These are phyloP conservation scores for Actenoides hombroni DNA, from an alignment of 2,113 vertebrate genomes.

Conservation along the genomic window DNA sequence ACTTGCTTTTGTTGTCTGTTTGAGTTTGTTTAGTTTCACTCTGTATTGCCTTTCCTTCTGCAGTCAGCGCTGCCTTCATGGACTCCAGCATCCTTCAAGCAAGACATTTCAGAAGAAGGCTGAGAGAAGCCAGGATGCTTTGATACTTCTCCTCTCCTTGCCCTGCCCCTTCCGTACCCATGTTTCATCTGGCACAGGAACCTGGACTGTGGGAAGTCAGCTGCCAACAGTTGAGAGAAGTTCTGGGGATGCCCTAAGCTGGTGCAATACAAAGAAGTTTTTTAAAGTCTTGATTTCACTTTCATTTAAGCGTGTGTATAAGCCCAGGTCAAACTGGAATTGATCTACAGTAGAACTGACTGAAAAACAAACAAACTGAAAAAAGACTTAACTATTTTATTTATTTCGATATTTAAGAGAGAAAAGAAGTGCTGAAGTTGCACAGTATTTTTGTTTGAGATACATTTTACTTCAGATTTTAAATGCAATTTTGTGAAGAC, in stretches of 20 bases:
- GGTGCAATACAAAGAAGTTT: conserved; percentile 79
- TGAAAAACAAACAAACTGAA: conserved; percentile 71
- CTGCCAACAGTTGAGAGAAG: conserved; percentile 63
- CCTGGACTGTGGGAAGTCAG: conserved; percentile 61
- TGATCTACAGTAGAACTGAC: conserved; percentile 72
- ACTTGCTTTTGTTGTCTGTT: background rate
- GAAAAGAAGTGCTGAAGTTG: conserved; percentile 72
- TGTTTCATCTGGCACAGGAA: conserved; percentile 69
- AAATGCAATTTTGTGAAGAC: conserved; percentile 78
- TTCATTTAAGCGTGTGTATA: conserved; percentile 69
- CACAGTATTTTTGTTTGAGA: conserved; percentile 82
- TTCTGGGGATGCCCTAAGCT: conserved; percentile 71
- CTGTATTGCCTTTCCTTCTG: conserved; percentile 77
- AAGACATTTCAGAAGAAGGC: conserved; percentile 71
- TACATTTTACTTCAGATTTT: conserved; percentile 75
- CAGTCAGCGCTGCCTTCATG: conserved; percentile 68
- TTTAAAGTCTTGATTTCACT: conserved; percentile 63
- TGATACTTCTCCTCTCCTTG: conserved; percentile 61
- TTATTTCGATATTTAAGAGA: conserved; percentile 83
- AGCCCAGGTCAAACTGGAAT: conserved; percentile 74
- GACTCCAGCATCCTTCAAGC: conserved; percentile 72
- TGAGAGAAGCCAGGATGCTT: conserved; percentile 54
- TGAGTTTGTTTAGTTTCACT: conserved; percentile 75
- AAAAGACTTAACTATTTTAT: conserved; percentile 78
- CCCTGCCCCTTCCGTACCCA: conserved; percentile 41